phyloP scores from a whole-genome alignment of 2,797 vertebrate species.

The Silurus aristotelis region DNA sequence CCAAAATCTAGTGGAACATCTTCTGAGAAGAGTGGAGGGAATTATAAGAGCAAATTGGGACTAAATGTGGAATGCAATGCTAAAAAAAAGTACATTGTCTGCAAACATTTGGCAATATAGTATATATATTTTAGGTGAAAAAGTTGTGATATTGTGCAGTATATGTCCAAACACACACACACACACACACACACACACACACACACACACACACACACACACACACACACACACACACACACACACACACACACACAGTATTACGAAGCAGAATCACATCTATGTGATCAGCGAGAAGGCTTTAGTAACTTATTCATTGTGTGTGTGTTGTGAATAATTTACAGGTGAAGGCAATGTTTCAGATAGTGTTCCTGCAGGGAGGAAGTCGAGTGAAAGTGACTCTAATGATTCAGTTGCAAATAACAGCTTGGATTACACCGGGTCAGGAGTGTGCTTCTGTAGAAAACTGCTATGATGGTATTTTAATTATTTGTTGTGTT shows the following conservation, averaged over 20 bases:
- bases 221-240: not conserved
- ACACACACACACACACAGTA: not conserved
- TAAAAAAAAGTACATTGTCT: too few relatives aligned
- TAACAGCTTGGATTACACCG: conserved; percentile 23
- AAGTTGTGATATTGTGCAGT: not conserved
- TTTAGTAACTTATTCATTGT: conserved; percentile 37
- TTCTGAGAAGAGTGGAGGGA: too few relatives aligned
- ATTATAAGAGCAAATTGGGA: too few relatives aligned
- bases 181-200: not conserved
- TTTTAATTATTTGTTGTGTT: conserved; percentile 32
- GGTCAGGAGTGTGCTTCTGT: conserved; percentile 25
- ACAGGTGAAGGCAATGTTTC: conserved; percentile 26
- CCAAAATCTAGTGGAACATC: too few relatives aligned
- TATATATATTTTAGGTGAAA: not conserved
- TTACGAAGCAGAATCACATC: conserved; percentile 1
- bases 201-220: not conserved
- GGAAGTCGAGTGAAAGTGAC: conserved; percentile 17
- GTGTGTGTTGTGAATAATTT: conserved; percentile 39
- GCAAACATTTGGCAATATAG: too few relatives aligned
- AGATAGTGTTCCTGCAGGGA: conserved; percentile 18
- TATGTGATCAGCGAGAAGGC: conserved; percentile 7
- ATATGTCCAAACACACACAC: not conserved
- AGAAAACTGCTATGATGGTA: conserved; percentile 5
- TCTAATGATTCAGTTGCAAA: conserved; percentile 27
- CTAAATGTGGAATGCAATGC: too few relatives aligned